Evolutionary conservation across 1,140 invertebrate genomes (phyloP), one percentile per base, ranked within the genome.

Genomic region (Drosophila grimshawi): DNA sequence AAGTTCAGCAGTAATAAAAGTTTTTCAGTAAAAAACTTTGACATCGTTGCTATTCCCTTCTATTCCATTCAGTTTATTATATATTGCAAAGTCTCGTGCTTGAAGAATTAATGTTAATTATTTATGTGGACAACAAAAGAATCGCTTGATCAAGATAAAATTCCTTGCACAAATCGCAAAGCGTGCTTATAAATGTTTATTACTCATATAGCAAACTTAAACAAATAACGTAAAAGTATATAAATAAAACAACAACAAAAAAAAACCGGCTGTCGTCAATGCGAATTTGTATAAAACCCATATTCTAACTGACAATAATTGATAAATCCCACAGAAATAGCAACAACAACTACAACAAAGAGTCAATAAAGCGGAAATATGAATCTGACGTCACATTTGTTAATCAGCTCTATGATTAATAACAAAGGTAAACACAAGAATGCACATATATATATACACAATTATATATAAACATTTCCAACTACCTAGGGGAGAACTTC

Each of bases 361-460:
- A 27, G 56, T 52, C 41, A 70, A 60, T 45, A 43, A 60, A 64
- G 52, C 66, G 67, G 59, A 53, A 63, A 72, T 29, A 37, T 30
- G 11, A 10, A 59, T 43, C 48, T 85, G 78, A 86, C 82, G 78
- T 86, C 82, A 85, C 74, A 67, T 67, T 73, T 67, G 41, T 73
- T 68, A 51, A 69, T 62, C 57, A 46, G 56, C 37, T 19, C 35
- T 68, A 57, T 86, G 75, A 76, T 76, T 73, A 83, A 60, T 48
- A 35, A 53, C 39, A 61, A 59, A 71, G 53, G 56, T 43, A 43
- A 43, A 8, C 4, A 46, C 19, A 19, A 19, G 19, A 19, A 19
- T 19, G 19, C 19, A 19, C 19, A 29, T 41, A 30, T 56, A 60
- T 45, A 11, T 10, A 10, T 19, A 30, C 32, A 59, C 19, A 29